Conservation (phyloP, 1,140 invertebrate species). For the Chymomyza costata region DNA sequence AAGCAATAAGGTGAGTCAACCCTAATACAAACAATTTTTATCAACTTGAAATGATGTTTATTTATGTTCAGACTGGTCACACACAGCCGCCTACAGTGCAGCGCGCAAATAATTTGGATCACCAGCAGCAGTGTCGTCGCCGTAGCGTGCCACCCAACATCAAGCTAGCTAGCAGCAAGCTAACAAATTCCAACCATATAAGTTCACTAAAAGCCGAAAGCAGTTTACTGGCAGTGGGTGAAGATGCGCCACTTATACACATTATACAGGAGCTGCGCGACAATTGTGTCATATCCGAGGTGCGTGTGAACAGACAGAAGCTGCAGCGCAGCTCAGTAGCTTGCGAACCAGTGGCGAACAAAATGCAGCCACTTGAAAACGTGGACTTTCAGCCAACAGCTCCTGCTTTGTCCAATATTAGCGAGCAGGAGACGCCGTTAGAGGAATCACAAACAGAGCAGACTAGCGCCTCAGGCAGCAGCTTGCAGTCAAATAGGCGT, state of each 20-base stretch:
- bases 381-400: constrained; percentile 40
- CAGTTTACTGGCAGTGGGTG: constrained; percentile 36
- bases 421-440: constrained; percentile 43
- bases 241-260: constrained; percentile 64
- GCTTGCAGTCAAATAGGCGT: constrained; percentile 1
- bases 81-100: constrained; percentile 12
- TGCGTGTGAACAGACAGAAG: constrained; percentile 61
- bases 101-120: not conserved
- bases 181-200: not conserved
- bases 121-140: constrained; percentile 4
- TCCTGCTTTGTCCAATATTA: constrained; percentile 50
- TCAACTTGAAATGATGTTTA: not conserved
- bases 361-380: constrained; percentile 14
- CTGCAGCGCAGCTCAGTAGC: constrained; percentile 6
- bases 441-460: constrained; percentile 31
- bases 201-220: constrained; percentile 52
- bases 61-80: constrained; percentile 14
- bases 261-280: constrained; percentile 69
- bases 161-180: not conserved
- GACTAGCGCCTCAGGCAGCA: constrained; percentile 7
- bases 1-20: constrained; percentile 38
- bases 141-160: constrained; percentile 1
- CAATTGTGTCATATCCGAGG: constrained; percentile 69
- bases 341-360: not conserved
- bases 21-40: not conserved